Conservation (phyloP, 2,888 invertebrate species). For the Drosophila neonasuta region DNA sequence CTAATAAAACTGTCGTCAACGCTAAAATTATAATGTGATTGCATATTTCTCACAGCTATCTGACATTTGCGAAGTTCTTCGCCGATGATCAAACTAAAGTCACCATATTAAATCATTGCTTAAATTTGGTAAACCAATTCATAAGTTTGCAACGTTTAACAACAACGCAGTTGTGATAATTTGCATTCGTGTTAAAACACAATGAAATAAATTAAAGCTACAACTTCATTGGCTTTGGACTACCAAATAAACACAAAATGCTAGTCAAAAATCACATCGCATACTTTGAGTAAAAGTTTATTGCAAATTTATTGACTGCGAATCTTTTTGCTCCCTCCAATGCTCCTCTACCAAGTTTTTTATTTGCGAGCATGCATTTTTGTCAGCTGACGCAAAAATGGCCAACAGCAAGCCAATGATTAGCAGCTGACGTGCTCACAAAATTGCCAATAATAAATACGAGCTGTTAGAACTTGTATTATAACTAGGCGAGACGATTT, state of each 20-base stretch:
- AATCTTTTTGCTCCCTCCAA: slow-evolving; percentile 1
- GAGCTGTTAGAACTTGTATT: slow-evolving; percentile 16
- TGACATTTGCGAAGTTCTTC: too few relatives aligned
- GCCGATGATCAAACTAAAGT: background rate
- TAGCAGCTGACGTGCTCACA: slow-evolving; percentile 11
- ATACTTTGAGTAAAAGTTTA: slow-evolving; percentile 5
- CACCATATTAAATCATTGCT: slow-evolving; percentile 4
- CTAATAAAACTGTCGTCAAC: background rate
- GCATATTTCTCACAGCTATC: slow-evolving; percentile 19
- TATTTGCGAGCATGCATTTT: slow-evolving; percentile 28
- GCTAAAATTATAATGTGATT: background rate
- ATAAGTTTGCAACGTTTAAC: background rate
- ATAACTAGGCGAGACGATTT: slow-evolving; percentile 26
- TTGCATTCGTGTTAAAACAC: slow-evolving; percentile 9
- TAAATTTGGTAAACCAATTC: background rate
- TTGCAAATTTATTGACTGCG: slow-evolving; percentile 9
- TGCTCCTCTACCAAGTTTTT: background rate
- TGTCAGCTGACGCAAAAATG: slow-evolving; percentile 44
- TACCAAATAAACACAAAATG: slow-evolving; percentile 10
- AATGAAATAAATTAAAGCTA: slow-evolving; percentile 9
- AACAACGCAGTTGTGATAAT: slow-evolving; percentile 13
- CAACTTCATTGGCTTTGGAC: background rate
- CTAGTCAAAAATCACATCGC: background rate
- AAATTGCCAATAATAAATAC: slow-evolving; percentile 31
- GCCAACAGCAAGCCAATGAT: slow-evolving; percentile 18